Evolutionary conservation across 2,888 invertebrate species (phyloP), one percentile per base, ranked within the genome.

Genomic region (Opisthograptis luteolata): DNA sequence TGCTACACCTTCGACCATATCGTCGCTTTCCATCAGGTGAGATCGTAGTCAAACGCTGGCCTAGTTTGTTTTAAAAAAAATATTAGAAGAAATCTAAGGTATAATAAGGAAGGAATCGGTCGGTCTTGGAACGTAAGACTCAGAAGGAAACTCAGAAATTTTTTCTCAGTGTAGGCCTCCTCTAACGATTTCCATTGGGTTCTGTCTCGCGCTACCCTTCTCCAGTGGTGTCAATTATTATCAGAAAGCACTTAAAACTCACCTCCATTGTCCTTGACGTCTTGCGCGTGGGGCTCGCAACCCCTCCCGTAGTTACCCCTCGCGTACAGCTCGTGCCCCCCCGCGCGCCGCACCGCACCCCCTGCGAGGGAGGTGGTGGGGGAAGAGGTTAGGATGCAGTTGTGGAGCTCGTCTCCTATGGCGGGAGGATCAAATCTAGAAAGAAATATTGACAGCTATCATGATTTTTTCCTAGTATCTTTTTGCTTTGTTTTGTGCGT

Each of bases 251-350:
- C 37, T 25, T 12, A 22, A n/a, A 19, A 0, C 50, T 47, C 14
- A 56, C 56, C 56, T 0, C 56, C 56, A 36, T 46, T 51, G 17
- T 53, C 46, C n/a, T 40, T 44, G 25, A 36, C 51, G 51, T 89
- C 89, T 51, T 87, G 85, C 1, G 92, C 90, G 47, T 94, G 94
- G 0, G 95, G 93, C 73, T 96, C 96, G 64, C 96, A 96, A 0
- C 96, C 96, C 41, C 95, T 92, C 0, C 96, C 96, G 64, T 94
- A 96, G 75, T 96, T 96, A 0, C 95, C 96, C 30, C 96, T 84
- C 52, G 96, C 94, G 62, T 96, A 96, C 14, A 96, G 81, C 77
- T 96, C 96, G 46, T 95, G 95, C 0, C 93, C 93, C 0, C 48
- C 28, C 22, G 54, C 37, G 6, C 39, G 40, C 3, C 40, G 10